A percentile compares a stretch with the other conserved stretches of the same genome.
Evolutionary conservation across 2,113 vertebrate species (phyloP).

Genomic region (Brachirus orientalis): DNA sequence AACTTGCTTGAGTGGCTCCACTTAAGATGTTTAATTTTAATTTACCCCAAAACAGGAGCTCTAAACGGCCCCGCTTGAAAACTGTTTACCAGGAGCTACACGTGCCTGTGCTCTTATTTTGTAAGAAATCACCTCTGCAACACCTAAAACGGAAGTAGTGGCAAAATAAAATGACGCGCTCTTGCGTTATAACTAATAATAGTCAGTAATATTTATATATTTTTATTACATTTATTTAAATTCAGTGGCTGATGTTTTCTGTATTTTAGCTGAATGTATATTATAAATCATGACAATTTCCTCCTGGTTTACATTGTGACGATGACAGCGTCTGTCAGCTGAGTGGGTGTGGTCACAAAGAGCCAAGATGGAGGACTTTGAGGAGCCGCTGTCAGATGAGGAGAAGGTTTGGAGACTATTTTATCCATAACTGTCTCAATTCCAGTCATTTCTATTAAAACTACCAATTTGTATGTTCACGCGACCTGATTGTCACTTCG

Average conservation of each 20-base stretch:
- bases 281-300: too few species aligned
- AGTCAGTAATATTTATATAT: background rate
- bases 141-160: conserved; percentile 18
- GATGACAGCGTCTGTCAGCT: conserved; percentile 46
- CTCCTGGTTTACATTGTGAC: background rate
- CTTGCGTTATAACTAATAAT: background rate
- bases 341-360: conserved; percentile 79
- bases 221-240: background rate
- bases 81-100: too few species aligned
- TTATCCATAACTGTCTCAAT: conserved; percentile 13
- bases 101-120: conserved; percentile 49
- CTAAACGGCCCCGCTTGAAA: too few species aligned
- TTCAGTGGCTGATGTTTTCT: background rate
- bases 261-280: background rate
- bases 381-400: conserved; percentile 92
- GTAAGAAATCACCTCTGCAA: background rate
- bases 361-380: conserved; percentile 94
- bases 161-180: conserved; percentile 25
- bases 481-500: too few species aligned
- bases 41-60: too few species aligned
- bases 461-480: background rate
- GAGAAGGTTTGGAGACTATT: conserved; percentile 87
- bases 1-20: too few species aligned
- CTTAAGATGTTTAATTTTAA: too few species aligned
- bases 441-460: background rate